phyloP scores from a whole-genome alignment of 2,888 invertebrate genomes.

The Athripsodes cinereus region DNA sequence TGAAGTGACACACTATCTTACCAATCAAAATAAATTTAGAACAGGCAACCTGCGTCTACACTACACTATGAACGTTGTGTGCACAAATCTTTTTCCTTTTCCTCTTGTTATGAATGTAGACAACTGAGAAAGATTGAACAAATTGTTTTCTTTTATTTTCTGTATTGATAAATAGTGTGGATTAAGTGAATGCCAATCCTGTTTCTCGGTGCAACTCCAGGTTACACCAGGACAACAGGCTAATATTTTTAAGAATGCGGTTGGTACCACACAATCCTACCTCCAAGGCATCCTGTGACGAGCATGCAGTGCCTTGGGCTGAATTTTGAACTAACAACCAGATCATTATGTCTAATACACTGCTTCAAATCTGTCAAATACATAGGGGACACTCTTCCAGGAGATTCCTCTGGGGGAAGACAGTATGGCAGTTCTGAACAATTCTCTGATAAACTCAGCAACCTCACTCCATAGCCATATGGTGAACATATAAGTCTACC shows the following conservation, averaged over 20 bases:
- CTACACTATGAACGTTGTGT: too few species aligned
- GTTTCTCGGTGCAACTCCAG: too few species aligned
- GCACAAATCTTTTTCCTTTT: too few species aligned
- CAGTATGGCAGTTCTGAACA: constrained; percentile 75
- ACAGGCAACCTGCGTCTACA: too few species aligned
- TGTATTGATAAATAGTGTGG: too few species aligned
- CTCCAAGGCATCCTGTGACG: constrained; percentile 85
- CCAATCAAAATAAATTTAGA: too few species aligned
- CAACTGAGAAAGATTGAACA: too few species aligned
- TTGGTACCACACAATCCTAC: constrained; percentile 86
- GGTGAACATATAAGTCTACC: constrained; percentile 89
- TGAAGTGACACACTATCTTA: too few species aligned
- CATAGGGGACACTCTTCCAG: constrained; percentile 34
- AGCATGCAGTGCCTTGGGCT: constrained; percentile 80
- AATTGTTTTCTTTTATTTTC: too few species aligned
- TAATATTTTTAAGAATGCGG: constrained; percentile 49
- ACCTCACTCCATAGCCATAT: constrained; percentile 77
- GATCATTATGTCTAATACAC: constrained; percentile 71
- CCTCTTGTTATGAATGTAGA: too few species aligned
- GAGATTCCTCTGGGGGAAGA: constrained; percentile 44
- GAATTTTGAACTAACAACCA: constrained; percentile 86
- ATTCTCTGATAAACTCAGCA: constrained; percentile 70
- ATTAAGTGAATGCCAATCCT: too few species aligned
- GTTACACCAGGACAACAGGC: too few species aligned
- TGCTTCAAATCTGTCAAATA: constrained; percentile 68